Base-by-base conservation (phyloP, 2,113 vertebrate species). In the Macquaria ambigua region DNA sequence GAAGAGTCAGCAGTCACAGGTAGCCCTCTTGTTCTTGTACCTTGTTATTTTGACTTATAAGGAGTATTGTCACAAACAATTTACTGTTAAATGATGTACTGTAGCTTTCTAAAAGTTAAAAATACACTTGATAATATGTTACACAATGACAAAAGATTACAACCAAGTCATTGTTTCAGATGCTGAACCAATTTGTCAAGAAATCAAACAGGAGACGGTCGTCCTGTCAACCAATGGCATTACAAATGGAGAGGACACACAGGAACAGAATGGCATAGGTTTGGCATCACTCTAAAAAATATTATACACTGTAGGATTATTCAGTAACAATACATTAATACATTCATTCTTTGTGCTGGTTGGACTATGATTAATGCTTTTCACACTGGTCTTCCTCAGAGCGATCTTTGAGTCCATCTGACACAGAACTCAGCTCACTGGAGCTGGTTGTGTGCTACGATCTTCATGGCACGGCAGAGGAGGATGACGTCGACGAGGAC, bases 261-360 rank as follows among this genome's bases (percentile, higher is more conserved):
- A 76, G 48, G 83, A 90, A 37, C 81, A 87, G 50, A 93, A 94
- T 50, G 93, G 92, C 73, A 91, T 89, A 87, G 94, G 93, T 95
- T 72, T 52, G 88, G 41, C 61, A 61, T 77, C 3, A n/a, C 0
- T 71, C 55, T 11, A 41, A 15, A 77, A 12, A 64, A 16, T 25
- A 53, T 34, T 55, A 8, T 23, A 39, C 25, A 55, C 28, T 21
- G 20, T 11, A 41, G 3, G 3, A n/a, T 59, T 41, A 25, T 48
- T 28, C 46, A 43, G n/a, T 2, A 23, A 46, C 61, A 14, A 72
- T 6, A 50, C 3, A 1, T 9, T 3, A 14, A 72, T 6, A 50
- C 14, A 62, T 52, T 15, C 0, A 37, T 61, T n/a, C 12, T 39
- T 6, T 18, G 2, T 41, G 4, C n/a, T 25, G 56, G 15, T 53